Evolutionary conservation across 2,888 invertebrate species (phyloP).

Genomic region (Kryphioiulus occultus): DNA sequence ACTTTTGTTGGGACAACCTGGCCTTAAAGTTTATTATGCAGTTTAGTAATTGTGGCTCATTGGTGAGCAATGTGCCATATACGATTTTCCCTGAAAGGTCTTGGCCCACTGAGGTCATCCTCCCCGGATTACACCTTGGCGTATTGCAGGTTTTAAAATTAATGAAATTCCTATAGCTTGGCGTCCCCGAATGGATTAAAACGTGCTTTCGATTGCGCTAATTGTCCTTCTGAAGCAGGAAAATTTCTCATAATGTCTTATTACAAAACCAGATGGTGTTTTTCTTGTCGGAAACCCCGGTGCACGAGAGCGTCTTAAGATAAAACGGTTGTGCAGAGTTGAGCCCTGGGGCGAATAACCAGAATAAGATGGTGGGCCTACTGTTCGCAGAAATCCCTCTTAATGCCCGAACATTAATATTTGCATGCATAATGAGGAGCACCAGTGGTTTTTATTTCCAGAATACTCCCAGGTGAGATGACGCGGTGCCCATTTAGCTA

Average conservation of each 20-base stretch:
- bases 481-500: conserved; percentile 7
- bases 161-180: neutral
- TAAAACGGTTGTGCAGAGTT: neutral
- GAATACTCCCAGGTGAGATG: conserved; percentile 6
- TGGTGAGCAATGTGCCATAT: too few relatives aligned
- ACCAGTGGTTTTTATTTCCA: conserved; percentile 33
- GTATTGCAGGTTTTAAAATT: neutral
- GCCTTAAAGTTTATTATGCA: too few relatives aligned
- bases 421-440: conserved; percentile 44
- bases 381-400: neutral
- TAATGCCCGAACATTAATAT: conserved; percentile 35
- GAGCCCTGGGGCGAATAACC: neutral
- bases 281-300: neutral
- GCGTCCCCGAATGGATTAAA: neutral
- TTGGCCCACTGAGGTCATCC: neutral
- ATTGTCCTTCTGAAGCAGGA: neutral
- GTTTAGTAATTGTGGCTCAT: too few relatives aligned
- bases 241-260: conserved; percentile 21
- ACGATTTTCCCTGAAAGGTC: neutral
- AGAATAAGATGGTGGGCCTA: conserved; percentile 24
- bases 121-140: neutral
- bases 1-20: too few relatives aligned
- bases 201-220: neutral
- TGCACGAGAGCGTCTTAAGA: neutral
- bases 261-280: neutral